Base-by-base conservation (phyloP, 2,888 invertebrate species). In the Leptinotarsa juncta region DNA sequence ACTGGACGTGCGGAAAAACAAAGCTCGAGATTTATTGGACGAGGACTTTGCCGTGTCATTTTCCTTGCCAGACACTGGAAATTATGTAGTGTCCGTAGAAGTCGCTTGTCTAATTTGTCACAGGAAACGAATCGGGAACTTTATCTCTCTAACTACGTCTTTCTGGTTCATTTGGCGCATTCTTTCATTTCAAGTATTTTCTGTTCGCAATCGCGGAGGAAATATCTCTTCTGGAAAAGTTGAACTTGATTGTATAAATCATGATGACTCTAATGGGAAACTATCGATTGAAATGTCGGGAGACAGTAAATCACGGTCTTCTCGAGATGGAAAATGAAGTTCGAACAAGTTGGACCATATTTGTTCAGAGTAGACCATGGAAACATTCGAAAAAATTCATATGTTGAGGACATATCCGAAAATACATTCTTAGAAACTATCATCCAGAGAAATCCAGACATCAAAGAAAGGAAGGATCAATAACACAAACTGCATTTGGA, bases 1-100 rank as follows among this genome's bases (percentile, higher is more conserved):
- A 83, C 81, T 82, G 82, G 84, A 83, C 86, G 85, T 85, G 86
- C 84, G 84, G 86, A 85, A 85, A 86, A 86, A 85, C 84, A 83
- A 83, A 83, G 83, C 82, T 77, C 81, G 80, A 82, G 82, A 83
- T 84, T 84, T 83, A 82, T 83, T 82, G 82, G 81, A 80, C 79
- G 79, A 81, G 81, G 78, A 80, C 78, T 78, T 81, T 74, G 79
- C 79, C 74, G 78, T 82, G 83, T 82, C 83, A 83, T 82, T 82
- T 83, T 80, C 76, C 77, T 72, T 80, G 82, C 81, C 82, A 83
- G 83, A 83, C 83, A 82, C 79, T 81, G 81, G 79, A 82, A 83
- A 83, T 83, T 83, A 83, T 83, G 81, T 83, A 78, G 77, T 77
- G 77, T 74, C 73, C 74, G 70, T 77, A 75, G 77, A 79, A 73